Percentiles rank a stretch among this genome's conserved stretches.
These are phyloP conservation scores for Cryptoblepharus egeriae DNA, from an alignment of 2,797 vertebrate genomes.

Conservation along the genomic window DNA sequence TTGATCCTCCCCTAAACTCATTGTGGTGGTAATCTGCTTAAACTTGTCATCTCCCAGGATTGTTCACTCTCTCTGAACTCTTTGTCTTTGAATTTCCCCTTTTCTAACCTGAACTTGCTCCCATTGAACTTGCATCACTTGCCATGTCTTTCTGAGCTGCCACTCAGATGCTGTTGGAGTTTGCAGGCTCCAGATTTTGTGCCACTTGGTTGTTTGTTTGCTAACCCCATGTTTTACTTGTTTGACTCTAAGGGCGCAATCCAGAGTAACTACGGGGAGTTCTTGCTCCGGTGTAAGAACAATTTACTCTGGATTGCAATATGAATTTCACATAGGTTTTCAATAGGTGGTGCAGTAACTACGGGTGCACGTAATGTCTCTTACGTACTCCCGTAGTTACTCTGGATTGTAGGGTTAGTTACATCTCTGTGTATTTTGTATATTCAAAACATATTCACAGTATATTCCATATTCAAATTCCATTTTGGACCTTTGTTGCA, in stretches of 20 bases:
- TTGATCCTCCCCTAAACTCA: neutral
- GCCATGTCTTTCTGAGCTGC: neutral
- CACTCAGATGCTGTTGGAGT: neutral
- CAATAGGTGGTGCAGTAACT: too few relatives aligned
- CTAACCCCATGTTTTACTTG: neutral
- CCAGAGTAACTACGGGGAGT: too few relatives aligned
- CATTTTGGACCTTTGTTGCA: neutral
- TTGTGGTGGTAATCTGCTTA: neutral
- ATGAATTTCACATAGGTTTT: too few relatives aligned
- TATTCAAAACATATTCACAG: too few relatives aligned
- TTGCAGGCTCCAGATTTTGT: neutral
- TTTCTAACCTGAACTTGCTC: neutral
- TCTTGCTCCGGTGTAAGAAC: too few relatives aligned
- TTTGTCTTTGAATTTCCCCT: neutral
- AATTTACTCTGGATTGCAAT: too few relatives aligned
- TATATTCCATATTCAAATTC: too few relatives aligned
- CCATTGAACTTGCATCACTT: neutral
- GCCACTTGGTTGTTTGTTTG: neutral
- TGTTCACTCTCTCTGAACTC: neutral
- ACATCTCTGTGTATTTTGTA: too few relatives aligned
- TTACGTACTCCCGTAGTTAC: too few relatives aligned
- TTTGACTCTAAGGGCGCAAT: too few relatives aligned
- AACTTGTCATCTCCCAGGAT: neutral
- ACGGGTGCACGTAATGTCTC: too few relatives aligned
- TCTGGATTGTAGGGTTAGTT: too few relatives aligned